Conservation (phyloP, 1,140 invertebrate species). For the Myzus persicae region DNA sequence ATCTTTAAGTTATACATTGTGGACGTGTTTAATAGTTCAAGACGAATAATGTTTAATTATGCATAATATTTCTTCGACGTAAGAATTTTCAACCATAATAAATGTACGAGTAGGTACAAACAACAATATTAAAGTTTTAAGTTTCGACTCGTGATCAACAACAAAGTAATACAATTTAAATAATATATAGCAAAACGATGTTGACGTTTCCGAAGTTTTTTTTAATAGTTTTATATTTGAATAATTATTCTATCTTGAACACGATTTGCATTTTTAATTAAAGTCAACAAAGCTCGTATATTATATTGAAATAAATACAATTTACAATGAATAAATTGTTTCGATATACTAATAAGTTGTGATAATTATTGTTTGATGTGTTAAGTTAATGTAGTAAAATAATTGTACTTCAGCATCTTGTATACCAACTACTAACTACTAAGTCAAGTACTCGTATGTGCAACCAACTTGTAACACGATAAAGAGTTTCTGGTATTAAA, state of each 20-base stretch:
- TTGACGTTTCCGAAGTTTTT: background rate
- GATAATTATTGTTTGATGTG: background rate
- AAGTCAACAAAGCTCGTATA: background rate
- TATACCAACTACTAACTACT: background rate
- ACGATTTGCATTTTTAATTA: conserved; percentile 5
- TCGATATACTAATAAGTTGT: background rate
- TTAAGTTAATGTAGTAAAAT: background rate
- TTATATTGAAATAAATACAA: conserved; percentile 2
- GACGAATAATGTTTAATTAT: background rate
- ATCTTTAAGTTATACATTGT: background rate
- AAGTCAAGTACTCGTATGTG: background rate
- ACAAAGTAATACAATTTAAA: conserved; percentile 9
- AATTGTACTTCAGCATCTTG: background rate
- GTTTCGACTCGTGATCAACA: background rate
- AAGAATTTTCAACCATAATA: background rate
- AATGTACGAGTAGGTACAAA: background rate
- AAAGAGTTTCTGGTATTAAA: background rate
- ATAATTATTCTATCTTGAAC: background rate
- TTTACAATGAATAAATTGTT: background rate
- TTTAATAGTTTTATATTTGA: background rate
- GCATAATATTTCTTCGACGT: background rate
- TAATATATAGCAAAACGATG: background rate
- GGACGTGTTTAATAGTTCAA: conserved; percentile 1
- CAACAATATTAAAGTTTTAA: background rate
- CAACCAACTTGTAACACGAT: background rate